Base-by-base conservation (phyloP, 2,888 invertebrate genomes). In the Parnassius smintheus region DNA sequence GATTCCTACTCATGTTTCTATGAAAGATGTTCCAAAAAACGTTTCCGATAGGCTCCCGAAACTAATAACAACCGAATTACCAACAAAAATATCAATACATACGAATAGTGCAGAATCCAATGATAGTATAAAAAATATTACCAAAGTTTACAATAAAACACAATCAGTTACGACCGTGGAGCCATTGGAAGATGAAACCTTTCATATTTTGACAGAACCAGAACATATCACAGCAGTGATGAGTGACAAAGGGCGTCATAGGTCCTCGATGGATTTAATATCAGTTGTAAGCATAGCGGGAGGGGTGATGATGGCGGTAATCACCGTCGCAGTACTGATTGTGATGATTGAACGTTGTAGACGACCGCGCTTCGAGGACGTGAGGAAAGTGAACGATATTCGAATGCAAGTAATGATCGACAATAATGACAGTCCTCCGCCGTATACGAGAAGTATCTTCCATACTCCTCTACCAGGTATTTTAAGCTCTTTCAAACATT, bases 401-500 rank as follows among this genome's bases (percentile, higher is more conserved):
- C 78, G 86, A 68, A 92, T 91, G 87, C 87, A 91, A 75, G 87
- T 86, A 7, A 86, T 88, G 78, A 86, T 87, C 52, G 89, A 88
- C 68, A 86, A 85, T 56, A 84, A 85, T 68, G 86, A 91, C 67
- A 70, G 82, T 0, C 89, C 91, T 2, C 88, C 92, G n/a, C 92
- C 92, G 1, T 93, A 92, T 68, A 89, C 92, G 1, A 86, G 92
- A 64, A 93, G 92, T 70, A 93, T 93, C 58, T 93, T 93, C 65
- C 93, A 93, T 70, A 90, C 92, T 35, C 93, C 93, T 7, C 76
- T 93, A 65, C 93, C 93, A 78, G 93, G 93, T 93, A 80, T 76
- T 53, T 66, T 59, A n/a, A n/a, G n/a, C 25, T 41, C 12, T 12
- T 12, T 2, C 11, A 41, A 12, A 46, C 50, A 50, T 50, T 50